A percentile compares a stretch with the other conserved stretches of the same genome.
Evolutionary conservation across 2,888 invertebrate genomes (phyloP).

Genomic region (Metellina segmentata): DNA sequence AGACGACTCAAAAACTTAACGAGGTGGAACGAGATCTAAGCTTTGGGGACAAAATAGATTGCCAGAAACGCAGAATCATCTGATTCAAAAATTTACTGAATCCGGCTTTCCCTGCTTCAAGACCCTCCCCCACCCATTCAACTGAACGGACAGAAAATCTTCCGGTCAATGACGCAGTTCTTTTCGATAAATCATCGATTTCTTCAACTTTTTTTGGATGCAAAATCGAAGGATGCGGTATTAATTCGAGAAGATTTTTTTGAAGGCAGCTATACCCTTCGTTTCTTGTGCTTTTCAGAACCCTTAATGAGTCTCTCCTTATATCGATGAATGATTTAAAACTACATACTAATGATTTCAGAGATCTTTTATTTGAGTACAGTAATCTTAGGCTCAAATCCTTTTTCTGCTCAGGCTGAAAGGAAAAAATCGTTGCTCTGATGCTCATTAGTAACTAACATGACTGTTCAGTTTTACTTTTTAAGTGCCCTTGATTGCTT

Average conservation of each 20-base stretch:
- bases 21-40: constrained; percentile 34
- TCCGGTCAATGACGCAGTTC: constrained; percentile 56
- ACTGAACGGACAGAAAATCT: constrained; percentile 35
- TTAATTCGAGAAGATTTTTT: constrained; percentile 26
- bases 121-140: not conserved
- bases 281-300: not conserved
- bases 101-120: constrained; percentile 3
- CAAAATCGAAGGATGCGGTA: constrained; percentile 19
- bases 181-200: constrained; percentile 68
- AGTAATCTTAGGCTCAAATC: not conserved
- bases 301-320: not conserved
- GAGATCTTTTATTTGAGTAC: not conserved
- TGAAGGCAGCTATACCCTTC: constrained; percentile 14
- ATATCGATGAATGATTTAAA: not conserved
- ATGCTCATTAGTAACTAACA: not conserved
- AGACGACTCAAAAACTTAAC: constrained; percentile 32
- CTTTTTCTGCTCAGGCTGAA: not conserved
- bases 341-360: not conserved
- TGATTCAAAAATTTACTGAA: constrained; percentile 49
- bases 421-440: not conserved
- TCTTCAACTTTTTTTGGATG: constrained; percentile 35
- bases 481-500: not conserved
- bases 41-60: constrained; percentile 55
- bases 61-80: constrained; percentile 62
- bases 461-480: not conserved